A percentile compares a stretch with the other conserved stretches of the same genome.
Conservation (phyloP, 2,888 invertebrate species). For the Caenorhabditis uteleia region DNA sequence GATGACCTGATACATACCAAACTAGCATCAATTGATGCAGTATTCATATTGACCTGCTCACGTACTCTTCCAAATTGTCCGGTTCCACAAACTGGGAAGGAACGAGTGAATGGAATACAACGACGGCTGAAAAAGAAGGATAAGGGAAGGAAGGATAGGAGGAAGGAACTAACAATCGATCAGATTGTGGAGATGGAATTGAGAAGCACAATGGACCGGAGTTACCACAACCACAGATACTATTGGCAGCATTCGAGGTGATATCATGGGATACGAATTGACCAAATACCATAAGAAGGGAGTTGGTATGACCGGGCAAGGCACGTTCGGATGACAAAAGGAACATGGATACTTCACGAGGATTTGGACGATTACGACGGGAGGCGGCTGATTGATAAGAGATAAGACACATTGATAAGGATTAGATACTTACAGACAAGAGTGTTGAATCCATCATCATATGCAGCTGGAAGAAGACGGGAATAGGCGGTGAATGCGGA, state of each 20-base stretch:
- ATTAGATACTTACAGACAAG: slow-evolving; percentile 58
- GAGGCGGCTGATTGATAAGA: slow-evolving; percentile 27
- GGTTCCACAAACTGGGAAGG: slow-evolving; percentile 93
- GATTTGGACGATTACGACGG: slow-evolving; percentile 56
- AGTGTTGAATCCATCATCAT: slow-evolving; percentile 65
- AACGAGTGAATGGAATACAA: slow-evolving; percentile 74
- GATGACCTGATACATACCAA: no score
- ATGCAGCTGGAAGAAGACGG: slow-evolving; percentile 59
- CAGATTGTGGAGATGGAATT: slow-evolving; percentile 45
- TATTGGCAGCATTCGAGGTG: slow-evolving; percentile 45
- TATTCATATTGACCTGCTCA: slow-evolving; percentile 80
- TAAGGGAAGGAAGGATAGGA: neutral
- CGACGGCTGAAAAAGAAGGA: neutral
- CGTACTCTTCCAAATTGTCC: slow-evolving; percentile 86
- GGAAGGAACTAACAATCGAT: slow-evolving; percentile 23
- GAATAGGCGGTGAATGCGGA: slow-evolving; percentile 81
- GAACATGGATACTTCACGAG: slow-evolving; percentile 66
- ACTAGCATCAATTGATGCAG: slow-evolving; percentile 86
- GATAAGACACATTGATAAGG: no score
- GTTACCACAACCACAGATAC: slow-evolving; percentile 43
- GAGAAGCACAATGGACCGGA: slow-evolving; percentile 48
- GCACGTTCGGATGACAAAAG: slow-evolving; percentile 57
- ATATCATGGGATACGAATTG: slow-evolving; percentile 67
- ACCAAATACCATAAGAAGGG: slow-evolving; percentile 56
- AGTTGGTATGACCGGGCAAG: slow-evolving; percentile 51